A percentile compares a stretch with the other conserved stretches of the same genome.
Evolutionary conservation across 2,113 vertebrate species (phyloP).

Genomic region (Formicarius rufipectus): DNA sequence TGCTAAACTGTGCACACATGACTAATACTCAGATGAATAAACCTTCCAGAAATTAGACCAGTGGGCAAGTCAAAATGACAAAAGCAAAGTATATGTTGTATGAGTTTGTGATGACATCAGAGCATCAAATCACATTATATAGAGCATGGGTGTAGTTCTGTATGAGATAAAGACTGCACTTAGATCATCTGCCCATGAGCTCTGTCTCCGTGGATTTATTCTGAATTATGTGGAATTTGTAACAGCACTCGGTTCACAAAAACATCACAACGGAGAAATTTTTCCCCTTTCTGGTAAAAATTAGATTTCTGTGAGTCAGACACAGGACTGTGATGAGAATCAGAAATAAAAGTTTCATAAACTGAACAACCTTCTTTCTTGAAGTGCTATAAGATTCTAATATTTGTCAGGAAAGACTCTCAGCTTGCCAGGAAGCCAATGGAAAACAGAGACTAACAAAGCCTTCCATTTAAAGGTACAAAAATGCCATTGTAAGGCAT

Average conservation of each 20-base stretch:
- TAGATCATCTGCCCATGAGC: background rate
- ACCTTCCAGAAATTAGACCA: background rate
- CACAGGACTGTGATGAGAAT: background rate
- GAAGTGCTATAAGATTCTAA: background rate
- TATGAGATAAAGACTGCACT: background rate
- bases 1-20: background rate
- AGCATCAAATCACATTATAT: background rate
- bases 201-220: background rate
- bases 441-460: background rate
- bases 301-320: background rate
- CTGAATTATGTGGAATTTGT: background rate
- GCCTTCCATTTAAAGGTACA: constrained; percentile 12
- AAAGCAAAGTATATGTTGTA: background rate
- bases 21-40: background rate
- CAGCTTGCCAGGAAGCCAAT: background rate
- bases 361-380: background rate
- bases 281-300: background rate
- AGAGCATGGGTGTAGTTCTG: accelerated
- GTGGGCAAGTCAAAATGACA: background rate
- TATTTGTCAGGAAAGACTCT: background rate
- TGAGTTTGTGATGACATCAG: background rate
- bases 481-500: background rate
- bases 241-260: background rate
- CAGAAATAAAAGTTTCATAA: background rate
- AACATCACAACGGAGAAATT: background rate